Evolutionary conservation across 2,113 vertebrate genomes (phyloP).

Genomic region (Tautogolabrus adspersus): DNA sequence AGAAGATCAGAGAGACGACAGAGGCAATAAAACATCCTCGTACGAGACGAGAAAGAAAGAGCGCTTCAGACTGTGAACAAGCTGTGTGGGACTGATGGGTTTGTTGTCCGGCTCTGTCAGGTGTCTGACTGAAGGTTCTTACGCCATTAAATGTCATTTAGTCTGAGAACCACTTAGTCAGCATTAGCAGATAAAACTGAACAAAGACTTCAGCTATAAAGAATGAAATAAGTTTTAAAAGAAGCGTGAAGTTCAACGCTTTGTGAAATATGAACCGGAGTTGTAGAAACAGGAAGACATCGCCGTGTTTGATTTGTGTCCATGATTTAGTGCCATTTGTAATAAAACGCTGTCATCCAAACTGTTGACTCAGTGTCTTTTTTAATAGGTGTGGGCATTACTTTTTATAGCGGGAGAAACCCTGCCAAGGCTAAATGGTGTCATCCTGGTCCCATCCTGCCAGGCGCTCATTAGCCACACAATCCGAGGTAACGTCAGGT

Average conservation of each 20-base stretch:
- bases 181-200: neutral
- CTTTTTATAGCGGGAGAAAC: slow-evolving; percentile 35
- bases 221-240: neutral
- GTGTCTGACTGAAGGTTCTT: neutral
- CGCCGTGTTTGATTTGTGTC: slow-evolving; percentile 19
- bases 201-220: neutral
- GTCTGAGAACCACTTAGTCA: neutral
- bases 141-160: neutral
- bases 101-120: neutral
- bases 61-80: slow-evolving; percentile 1
- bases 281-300: neutral
- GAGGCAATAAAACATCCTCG: neutral
- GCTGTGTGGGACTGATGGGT: neutral
- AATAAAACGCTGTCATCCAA: slow-evolving; percentile 44
- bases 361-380: slow-evolving; percentile 60
- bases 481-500: neutral
- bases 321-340: slow-evolving; percentile 18
- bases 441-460: neutral
- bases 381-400: slow-evolving; percentile 56
- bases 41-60: neutral
- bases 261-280: neutral
- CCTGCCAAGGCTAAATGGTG: slow-evolving; percentile 43
- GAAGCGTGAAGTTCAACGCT: neutral
- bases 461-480: slow-evolving; percentile 23
- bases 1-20: neutral